A percentile compares a stretch with the other conserved stretches of the same genome.
phyloP scores from a whole-genome alignment of 2,888 invertebrate species.

The Clunio marinus region DNA sequence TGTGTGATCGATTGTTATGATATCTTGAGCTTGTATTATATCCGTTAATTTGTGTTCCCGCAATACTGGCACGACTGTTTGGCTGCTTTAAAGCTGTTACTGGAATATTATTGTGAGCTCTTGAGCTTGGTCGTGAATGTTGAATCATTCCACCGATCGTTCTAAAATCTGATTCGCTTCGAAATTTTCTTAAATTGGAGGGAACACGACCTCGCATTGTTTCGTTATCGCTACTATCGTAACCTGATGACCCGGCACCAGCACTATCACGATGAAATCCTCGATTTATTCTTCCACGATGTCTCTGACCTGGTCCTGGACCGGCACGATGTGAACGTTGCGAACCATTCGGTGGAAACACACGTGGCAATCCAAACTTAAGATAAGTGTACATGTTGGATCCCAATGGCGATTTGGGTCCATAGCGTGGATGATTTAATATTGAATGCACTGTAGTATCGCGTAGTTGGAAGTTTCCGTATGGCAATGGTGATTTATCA shows the following conservation, averaged over 20 bases:
- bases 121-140: constrained; percentile 48
- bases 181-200: constrained; percentile 63
- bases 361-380: constrained; percentile 88
- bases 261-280: constrained; percentile 58
- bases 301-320: constrained; percentile 44
- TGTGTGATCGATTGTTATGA: constrained; percentile 64
- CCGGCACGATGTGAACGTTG: constrained; percentile 56
- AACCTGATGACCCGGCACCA: constrained; percentile 76
- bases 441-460: constrained; percentile 93
- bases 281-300: constrained; percentile 56
- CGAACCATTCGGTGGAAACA: constrained; percentile 79
- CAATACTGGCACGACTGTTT: constrained; percentile 59
- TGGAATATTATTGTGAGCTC: constrained; percentile 53
- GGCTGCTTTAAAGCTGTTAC: constrained; percentile 67
- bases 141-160: constrained; percentile 48
- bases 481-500: constrained; percentile 87
- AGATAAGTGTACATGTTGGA: constrained; percentile 91
- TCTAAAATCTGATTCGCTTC: constrained; percentile 83
- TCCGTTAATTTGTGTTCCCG: constrained; percentile 47
- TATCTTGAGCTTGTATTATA: constrained; percentile 42
- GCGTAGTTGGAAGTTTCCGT: constrained; percentile 88
- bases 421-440: constrained; percentile 75
- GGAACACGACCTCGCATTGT: constrained; percentile 55
- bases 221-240: constrained; percentile 85
- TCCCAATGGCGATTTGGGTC: constrained; percentile 82